Base-by-base conservation (phyloP, 2,113 vertebrate species). In the Colossoma macropomum region DNA sequence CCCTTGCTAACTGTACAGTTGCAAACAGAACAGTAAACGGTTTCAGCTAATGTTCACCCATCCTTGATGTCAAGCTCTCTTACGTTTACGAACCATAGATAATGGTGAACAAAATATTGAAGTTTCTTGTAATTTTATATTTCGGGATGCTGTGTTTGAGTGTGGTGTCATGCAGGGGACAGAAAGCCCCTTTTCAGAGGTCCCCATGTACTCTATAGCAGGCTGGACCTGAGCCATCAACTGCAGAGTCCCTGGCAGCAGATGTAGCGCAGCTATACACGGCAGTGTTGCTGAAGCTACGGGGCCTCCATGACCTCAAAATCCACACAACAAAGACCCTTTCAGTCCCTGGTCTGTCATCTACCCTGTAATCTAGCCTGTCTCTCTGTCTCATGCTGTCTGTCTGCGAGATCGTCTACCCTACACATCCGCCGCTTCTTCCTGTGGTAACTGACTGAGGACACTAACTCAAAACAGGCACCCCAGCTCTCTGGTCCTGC, bases 211-310 rank as follows among this genome's bases (percentile, higher is more conserved):
- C 16, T 17, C 16, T 52, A 19, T 17, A 17, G 50, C 54, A 89
- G 87, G 84, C 82, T 74, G 84, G n/a, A 50, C 66, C 79, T 25
- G 71, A 89, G 90, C 85, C 87, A 59, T 77, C 82, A 75, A 27
- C 87, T 63, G 85, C 85, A 48, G 84, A 83, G 89, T 90, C 89
- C 80, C 54, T 83, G 84, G 5, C 84, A 89, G 89, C 92, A 93
- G 92, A 91, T 92, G 93, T 84, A 82, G 86, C 81, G 71, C 87
- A 86, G 88, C 85, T 79, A 73, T 79, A 86, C 68, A 81, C 87
- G 62, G 79, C n/a, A 27, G 28, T 63, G 66, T 38, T 80, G 90
- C 87, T 88, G 88, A 88, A 82, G 74, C 79, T 59, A 54, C 41
- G 48, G 25, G 60, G 69, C 59, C 71, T 0, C 66, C 72, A 77